A percentile compares a stretch with the other conserved stretches of the same genome.
These are phyloP conservation scores for Meta bourneti DNA, from an alignment of 2,888 invertebrate genomes.

Conservation along the genomic window DNA sequence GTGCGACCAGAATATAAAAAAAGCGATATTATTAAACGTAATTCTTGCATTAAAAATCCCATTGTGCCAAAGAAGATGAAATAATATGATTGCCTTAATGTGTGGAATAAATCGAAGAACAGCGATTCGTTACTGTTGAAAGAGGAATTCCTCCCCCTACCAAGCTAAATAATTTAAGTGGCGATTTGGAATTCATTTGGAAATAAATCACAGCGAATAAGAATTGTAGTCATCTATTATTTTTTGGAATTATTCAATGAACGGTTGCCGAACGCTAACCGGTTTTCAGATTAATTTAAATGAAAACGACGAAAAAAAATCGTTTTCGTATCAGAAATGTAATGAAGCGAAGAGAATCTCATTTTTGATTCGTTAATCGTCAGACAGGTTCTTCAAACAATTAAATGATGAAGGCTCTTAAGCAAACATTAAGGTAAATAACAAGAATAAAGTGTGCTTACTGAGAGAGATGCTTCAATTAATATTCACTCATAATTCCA, in stretches of 20 bases:
- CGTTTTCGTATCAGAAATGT: neutral
- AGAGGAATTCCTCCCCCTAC: neutral
- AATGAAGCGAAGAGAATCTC: neutral
- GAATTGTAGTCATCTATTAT: neutral
- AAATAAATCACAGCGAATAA: neutral
- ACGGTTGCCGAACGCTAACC: neutral
- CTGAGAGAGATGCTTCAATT: neutral
- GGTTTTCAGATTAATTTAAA: neutral
- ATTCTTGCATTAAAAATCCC: slow-evolving; percentile 2
- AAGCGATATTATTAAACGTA: slow-evolving; percentile 10
- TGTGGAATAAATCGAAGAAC: neutral
- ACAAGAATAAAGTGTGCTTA: neutral
- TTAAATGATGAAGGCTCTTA: neutral
- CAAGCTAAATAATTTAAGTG: neutral
- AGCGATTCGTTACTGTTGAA: neutral
- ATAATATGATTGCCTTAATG: neutral
- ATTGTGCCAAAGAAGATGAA: neutral
- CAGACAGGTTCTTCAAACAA: neutral
- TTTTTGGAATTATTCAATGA: neutral
- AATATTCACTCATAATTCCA: neutral
- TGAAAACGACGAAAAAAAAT: neutral
- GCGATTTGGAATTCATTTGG: neutral
- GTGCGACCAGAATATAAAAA: neutral
- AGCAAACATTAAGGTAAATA: neutral
- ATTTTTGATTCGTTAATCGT: neutral